A percentile compares a stretch with the other conserved stretches of the same genome.
These are phyloP conservation scores for Odontocolon sp. DNA, from an alignment of 2,888 invertebrate genomes.

Conservation along the genomic window DNA sequence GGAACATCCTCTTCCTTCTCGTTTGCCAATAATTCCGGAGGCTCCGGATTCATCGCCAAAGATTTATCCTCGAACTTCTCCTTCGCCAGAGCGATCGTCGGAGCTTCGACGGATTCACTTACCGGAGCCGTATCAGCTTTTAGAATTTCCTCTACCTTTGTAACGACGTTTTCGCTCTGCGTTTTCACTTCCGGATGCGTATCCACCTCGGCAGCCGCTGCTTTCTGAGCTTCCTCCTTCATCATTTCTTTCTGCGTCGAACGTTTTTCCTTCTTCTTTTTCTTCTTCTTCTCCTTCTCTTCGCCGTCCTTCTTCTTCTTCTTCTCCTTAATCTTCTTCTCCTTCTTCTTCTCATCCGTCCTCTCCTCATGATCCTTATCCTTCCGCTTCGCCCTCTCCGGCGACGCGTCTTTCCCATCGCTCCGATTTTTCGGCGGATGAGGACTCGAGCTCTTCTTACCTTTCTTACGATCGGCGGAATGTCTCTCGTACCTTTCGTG, in stretches of 20 bases:
- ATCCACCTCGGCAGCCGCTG: slow-evolving; percentile 54
- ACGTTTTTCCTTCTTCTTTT: slow-evolving; percentile 77
- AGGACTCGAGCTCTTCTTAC: slow-evolving; percentile 79
- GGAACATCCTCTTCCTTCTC: slow-evolving; percentile 60
- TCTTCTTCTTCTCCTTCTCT: slow-evolving; percentile 83
- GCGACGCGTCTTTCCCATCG: slow-evolving; percentile 78
- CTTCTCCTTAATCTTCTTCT: slow-evolving; percentile 83
- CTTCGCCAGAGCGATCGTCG: slow-evolving; percentile 58
- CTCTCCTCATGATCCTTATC: slow-evolving; percentile 82
- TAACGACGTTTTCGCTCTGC: neutral
- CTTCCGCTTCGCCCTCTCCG: slow-evolving; percentile 82
- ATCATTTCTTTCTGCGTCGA: slow-evolving; percentile 73
- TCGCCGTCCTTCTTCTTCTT: slow-evolving; percentile 83
- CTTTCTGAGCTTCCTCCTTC: slow-evolving; percentile 63
- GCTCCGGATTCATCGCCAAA: slow-evolving; percentile 76
- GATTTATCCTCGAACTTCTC: slow-evolving; percentile 77
- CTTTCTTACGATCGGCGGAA: slow-evolving; percentile 74
- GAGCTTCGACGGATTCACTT: slow-evolving; percentile 55
- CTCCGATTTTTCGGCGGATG: slow-evolving; percentile 76
- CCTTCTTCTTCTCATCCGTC: slow-evolving; percentile 79
- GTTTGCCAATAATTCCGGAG: slow-evolving; percentile 69
- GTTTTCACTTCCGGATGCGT: slow-evolving; percentile 11
- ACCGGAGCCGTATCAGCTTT: slow-evolving; percentile 14
- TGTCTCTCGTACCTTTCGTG: slow-evolving; percentile 80
- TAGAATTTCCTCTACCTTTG: slow-evolving; percentile 20